Conservation (phyloP, 1,140 invertebrate species). For the Conus betulinus region DNA sequence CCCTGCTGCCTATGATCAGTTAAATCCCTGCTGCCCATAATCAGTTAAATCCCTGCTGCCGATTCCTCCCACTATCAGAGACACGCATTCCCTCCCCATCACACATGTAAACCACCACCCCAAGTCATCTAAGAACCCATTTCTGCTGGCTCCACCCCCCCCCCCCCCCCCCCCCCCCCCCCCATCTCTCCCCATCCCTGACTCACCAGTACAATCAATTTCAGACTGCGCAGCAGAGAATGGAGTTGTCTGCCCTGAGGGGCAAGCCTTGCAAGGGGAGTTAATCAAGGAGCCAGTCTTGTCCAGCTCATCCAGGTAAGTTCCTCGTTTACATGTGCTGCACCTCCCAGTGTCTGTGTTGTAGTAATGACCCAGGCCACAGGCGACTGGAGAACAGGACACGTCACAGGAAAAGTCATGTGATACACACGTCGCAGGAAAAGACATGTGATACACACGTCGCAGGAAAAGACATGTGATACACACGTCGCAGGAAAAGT, state of each 20-base stretch:
- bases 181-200: no score
- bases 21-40: no score
- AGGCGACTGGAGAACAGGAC: constrained; percentile 14
- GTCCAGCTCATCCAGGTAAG: constrained; percentile 88
- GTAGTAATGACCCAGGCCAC: constrained; percentile 83
- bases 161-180: background rate
- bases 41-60: no score
- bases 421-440: no score
- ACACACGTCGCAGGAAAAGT: no score
- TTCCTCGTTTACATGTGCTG: constrained; percentile 91
- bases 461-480: no score
- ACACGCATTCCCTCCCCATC: no score
- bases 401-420: no score
- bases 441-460: no score
- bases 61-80: no score
- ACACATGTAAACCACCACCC: no score
- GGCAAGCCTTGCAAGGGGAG: constrained; percentile 59
- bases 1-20: no score
- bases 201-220: constrained; percentile 48
- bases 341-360: constrained; percentile 89
- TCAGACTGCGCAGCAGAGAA: constrained; percentile 38
- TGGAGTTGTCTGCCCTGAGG: constrained; percentile 48
- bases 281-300: constrained; percentile 24
- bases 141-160: background rate
- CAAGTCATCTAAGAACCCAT: background rate